phyloP scores from a whole-genome alignment of 2,113 vertebrate genomes.

The Blennius ocellaris region DNA sequence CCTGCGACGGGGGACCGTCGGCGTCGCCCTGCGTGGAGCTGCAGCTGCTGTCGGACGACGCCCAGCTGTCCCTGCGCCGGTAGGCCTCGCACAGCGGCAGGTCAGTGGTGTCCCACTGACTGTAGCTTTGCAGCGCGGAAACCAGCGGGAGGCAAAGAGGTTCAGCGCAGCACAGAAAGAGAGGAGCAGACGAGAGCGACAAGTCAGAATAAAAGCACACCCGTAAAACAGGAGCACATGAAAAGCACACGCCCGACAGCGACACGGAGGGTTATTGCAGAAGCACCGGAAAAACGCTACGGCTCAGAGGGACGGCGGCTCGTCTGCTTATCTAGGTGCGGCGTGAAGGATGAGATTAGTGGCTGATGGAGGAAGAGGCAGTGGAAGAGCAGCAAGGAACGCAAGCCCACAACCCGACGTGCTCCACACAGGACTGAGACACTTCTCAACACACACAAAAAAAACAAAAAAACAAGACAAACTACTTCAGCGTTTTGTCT shows the following conservation, averaged over 20 bases:
- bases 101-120: slow-evolving; percentile 92
- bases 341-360: slow-evolving; percentile 56
- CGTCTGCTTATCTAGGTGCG: slow-evolving; percentile 27
- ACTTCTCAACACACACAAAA: slow-evolving; percentile 22
- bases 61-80: slow-evolving; percentile 87
- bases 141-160: slow-evolving; percentile 77
- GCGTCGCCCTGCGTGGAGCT: slow-evolving; percentile 73
- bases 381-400: slow-evolving; percentile 51
- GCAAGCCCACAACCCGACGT: slow-evolving; percentile 48
- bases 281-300: slow-evolving; percentile 40
- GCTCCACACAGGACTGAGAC: slow-evolving; percentile 35
- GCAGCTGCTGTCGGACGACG: slow-evolving; percentile 83
- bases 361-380: slow-evolving; percentile 60
- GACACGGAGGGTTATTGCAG: slow-evolving; percentile 52
- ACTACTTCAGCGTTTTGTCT: slow-evolving; percentile 67
- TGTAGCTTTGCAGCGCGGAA: slow-evolving; percentile 91
- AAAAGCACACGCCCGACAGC: slow-evolving; percentile 28
- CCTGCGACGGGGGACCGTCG: slow-evolving; percentile 75
- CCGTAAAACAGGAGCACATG: slow-evolving; percentile 28
- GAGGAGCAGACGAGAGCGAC: slow-evolving; percentile 76
- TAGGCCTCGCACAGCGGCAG: slow-evolving; percentile 95
- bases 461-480: slow-evolving; percentile 72
- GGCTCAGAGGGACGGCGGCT: not conserved
- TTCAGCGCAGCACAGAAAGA: slow-evolving; percentile 66
- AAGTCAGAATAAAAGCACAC: slow-evolving; percentile 71